A percentile compares a stretch with the other conserved stretches of the same genome.
Conservation (phyloP, 2,888 invertebrate genomes). For the Odontocerum albicorne region DNA sequence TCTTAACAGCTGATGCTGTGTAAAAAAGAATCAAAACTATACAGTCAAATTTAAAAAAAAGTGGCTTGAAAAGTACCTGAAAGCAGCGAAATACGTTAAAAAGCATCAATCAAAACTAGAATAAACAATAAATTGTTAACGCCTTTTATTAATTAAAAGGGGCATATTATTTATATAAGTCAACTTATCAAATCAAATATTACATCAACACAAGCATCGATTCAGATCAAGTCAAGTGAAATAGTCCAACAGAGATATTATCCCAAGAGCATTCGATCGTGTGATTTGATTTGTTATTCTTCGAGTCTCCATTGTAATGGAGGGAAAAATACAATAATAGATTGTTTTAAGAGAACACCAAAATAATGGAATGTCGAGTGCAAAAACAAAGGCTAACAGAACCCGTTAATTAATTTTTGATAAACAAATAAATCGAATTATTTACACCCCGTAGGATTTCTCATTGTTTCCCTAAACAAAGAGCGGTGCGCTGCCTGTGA, state of each 20-base stretch:
- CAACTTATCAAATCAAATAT: background rate
- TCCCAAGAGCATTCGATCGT: conserved; percentile 15
- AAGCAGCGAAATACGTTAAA: no score
- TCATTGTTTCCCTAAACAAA: conserved; percentile 16
- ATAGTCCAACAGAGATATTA: background rate
- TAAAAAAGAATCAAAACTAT: no score
- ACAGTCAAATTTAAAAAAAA: no score
- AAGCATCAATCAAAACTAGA: background rate
- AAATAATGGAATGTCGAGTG: no score
- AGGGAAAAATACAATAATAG: no score
- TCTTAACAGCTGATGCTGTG: no score
- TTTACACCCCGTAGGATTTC: conserved; percentile 5
- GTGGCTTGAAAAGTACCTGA: no score
- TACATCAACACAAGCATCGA: background rate
- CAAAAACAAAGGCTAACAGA: no score
- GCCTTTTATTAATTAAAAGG: background rate
- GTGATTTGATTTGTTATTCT: conserved; percentile 19
- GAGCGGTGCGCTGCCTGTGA: no score
- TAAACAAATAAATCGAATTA: conserved; percentile 25
- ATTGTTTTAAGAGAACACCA: no score
- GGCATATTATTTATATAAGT: background rate
- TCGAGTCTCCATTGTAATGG: background rate
- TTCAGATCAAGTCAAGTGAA: conserved; percentile 1
- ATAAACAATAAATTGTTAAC: conserved; percentile 1
- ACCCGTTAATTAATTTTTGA: conserved; percentile 6